Conservation (phyloP, 2,113 vertebrate genomes). For the Anhinga rufa region DNA sequence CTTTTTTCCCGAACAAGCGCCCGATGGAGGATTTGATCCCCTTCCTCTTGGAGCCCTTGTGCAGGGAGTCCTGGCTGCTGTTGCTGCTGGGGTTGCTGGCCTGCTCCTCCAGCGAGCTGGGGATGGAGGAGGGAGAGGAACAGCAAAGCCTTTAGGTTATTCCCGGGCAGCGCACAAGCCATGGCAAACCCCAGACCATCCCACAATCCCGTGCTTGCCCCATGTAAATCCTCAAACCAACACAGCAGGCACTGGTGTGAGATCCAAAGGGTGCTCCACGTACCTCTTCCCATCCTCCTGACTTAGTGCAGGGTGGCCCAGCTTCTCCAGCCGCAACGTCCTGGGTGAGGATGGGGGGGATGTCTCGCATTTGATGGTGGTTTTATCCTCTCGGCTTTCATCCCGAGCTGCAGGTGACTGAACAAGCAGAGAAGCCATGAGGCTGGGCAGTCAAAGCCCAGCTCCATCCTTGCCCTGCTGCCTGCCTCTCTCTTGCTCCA, state of each 20-base stretch:
- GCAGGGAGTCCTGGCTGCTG: constrained; percentile 79
- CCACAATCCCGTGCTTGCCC: neutral
- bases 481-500: constrained; percentile 64
- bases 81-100: constrained; percentile 75
- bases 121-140: constrained; percentile 4
- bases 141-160: constrained; percentile 5
- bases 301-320: constrained; percentile 86
- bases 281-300: constrained; percentile 92
- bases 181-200: neutral
- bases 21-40: constrained; percentile 96
- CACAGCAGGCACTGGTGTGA: neutral
- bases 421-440: constrained; percentile 63
- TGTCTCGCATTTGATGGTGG: constrained; percentile 97
- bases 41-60: constrained; percentile 90
- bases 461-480: constrained; percentile 54
- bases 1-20: constrained; percentile 94
- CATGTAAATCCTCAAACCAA: neutral
- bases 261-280: neutral
- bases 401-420: constrained; percentile 88
- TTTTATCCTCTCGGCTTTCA: constrained; percentile 92
- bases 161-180: neutral
- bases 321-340: constrained; percentile 86
- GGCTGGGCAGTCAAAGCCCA: constrained; percentile 1
- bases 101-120: constrained; percentile 73
- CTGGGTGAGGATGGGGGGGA: constrained; percentile 94